phyloP scores from a whole-genome alignment of 2,888 invertebrate species.

The Drosophila stalkeri region DNA sequence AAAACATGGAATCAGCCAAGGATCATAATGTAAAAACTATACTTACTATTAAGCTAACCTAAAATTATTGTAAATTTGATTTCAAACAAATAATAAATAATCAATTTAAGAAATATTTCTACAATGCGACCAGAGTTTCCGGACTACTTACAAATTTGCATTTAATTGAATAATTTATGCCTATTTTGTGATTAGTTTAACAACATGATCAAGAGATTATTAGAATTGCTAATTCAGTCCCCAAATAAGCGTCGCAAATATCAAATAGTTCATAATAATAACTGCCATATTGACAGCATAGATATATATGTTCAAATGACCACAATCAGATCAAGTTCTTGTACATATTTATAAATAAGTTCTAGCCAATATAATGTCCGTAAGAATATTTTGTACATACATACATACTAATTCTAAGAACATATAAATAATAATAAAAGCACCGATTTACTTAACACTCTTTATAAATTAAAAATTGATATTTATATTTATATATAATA shows the following conservation, averaged over 20 bases:
- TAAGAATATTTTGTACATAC: conserved; percentile 20
- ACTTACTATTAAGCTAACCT: neutral
- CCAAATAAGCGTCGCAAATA: neutral
- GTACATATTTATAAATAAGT: conserved; percentile 28
- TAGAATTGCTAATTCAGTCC: neutral
- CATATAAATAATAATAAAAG: neutral
- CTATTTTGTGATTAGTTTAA: neutral
- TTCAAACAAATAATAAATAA: neutral
- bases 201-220: neutral
- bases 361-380: conserved; percentile 22
- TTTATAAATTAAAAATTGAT: conserved; percentile 8
- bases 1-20: neutral
- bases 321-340: conserved; percentile 32
- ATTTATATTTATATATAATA: conserved; percentile 20
- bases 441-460: conserved; percentile 36
- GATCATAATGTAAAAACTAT: neutral
- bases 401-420: conserved; percentile 18
- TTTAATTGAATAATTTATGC: neutral
- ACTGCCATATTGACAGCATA: conserved; percentile 46
- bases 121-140: neutral
- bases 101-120: neutral
- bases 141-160: neutral
- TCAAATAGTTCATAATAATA: conserved; percentile 15
- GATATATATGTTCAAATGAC: conserved; percentile 11
- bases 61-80: neutral